phyloP scores from a whole-genome alignment of 2,888 invertebrate genomes.

The Callyntrura sp. region DNA sequence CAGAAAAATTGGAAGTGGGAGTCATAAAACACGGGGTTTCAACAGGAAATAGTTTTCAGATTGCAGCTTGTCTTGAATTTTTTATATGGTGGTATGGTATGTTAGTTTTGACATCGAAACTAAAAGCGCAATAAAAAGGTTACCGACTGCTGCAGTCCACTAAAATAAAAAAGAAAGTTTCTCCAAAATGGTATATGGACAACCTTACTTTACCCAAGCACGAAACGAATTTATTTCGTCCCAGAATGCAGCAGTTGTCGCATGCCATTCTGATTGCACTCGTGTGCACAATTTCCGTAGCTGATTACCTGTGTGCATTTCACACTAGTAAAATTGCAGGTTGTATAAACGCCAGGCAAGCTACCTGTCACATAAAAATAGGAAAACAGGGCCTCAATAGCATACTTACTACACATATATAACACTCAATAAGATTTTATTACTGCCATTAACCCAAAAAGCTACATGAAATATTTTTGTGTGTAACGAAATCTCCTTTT shows the following conservation, averaged over 20 bases:
- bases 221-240: constrained; percentile 23
- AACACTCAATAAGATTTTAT: background rate
- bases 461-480: background rate
- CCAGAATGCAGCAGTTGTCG: background rate
- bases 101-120: background rate
- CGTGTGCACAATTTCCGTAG: background rate
- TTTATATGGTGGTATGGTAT: background rate
- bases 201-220: background rate
- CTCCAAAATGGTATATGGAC: background rate
- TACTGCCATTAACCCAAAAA: background rate
- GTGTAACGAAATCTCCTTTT: background rate
- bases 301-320: background rate
- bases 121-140: background rate
- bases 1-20: constrained; percentile 16
- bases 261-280: background rate
- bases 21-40: constrained; percentile 23
- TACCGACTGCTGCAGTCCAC: background rate
- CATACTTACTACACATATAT: background rate
- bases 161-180: background rate
- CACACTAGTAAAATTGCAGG: background rate
- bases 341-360: background rate
- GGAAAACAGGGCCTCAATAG: background rate
- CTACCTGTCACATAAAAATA: background rate
- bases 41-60: constrained; percentile 11
- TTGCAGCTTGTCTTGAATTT: background rate